A percentile compares a stretch with the other conserved stretches of the same genome.
Conservation (phyloP, 2,797 vertebrate species). For the Telmatherina bonti region DNA sequence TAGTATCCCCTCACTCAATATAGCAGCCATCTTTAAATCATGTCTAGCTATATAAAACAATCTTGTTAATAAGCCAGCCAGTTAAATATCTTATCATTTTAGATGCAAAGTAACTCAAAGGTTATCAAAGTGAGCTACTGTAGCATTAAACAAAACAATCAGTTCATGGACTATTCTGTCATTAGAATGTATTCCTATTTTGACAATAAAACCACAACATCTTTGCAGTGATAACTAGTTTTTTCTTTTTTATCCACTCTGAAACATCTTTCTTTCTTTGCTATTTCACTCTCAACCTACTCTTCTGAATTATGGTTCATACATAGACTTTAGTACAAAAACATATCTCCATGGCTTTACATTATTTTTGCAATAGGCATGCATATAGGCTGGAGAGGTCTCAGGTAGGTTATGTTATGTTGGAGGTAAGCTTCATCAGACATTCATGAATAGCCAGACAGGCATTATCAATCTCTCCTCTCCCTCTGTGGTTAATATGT, state of each 20-base stretch:
- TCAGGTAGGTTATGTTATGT: constrained; percentile 55
- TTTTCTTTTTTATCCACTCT: background rate
- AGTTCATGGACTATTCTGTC: constrained; percentile 17
- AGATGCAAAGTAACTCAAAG: constrained; percentile 71
- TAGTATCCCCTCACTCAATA: constrained; percentile 79
- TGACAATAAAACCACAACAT: constrained; percentile 9
- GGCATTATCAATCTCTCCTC: constrained; percentile 84
- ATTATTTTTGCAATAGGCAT: constrained; percentile 33
- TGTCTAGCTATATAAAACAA: constrained; percentile 76
- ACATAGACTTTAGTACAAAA: constrained; percentile 18
- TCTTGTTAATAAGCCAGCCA: constrained; percentile 75
- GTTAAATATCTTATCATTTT: constrained; percentile 68
- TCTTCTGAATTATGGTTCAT: constrained; percentile 2
- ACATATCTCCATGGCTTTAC: constrained; percentile 4
- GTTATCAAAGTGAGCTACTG: constrained; percentile 53
- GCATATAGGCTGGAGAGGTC: constrained; percentile 39
- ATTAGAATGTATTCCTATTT: constrained; percentile 48
- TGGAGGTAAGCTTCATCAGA: constrained; percentile 79
- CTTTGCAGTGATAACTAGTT: constrained; percentile 7
- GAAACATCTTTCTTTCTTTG: background rate
- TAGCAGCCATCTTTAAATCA: constrained; percentile 79
- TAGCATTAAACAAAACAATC: constrained; percentile 62
- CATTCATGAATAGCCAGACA: constrained; percentile 84
- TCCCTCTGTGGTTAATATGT: constrained; percentile 79
- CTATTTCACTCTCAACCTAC: constrained; percentile 18